phyloP scores from a whole-genome alignment of 92 coral and sea anemone species.

The Phenganax stokvisi region DNA sequence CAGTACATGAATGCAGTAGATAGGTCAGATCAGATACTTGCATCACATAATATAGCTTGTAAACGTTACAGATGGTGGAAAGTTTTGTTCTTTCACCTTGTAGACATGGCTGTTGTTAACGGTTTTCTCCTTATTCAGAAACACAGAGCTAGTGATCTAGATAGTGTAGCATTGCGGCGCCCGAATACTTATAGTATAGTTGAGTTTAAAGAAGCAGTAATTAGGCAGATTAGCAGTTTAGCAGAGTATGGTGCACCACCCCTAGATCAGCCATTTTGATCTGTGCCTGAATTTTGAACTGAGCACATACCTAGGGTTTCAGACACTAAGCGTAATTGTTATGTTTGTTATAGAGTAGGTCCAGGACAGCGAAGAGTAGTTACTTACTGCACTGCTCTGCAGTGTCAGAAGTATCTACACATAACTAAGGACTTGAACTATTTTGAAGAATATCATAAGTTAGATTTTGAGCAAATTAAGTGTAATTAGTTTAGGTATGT shows the following conservation, averaged over 20 bases:
- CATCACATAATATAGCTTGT: slow-evolving; percentile 17
- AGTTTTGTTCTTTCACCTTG: slow-evolving; percentile 52
- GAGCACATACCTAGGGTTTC: slow-evolving; percentile 37
- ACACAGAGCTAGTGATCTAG: slow-evolving; percentile 32
- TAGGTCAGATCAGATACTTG: slow-evolving; percentile 48
- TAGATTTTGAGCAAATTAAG: too few species aligned
- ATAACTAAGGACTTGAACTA: too few species aligned
- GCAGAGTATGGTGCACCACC: slow-evolving; percentile 39
- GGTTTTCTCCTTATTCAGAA: slow-evolving; percentile 35
- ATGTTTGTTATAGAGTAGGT: slow-evolving; percentile 31
- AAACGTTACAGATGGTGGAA: slow-evolving; percentile 60
- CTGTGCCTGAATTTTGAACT: neutral
- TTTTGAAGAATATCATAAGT: too few species aligned
- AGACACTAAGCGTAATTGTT: slow-evolving; percentile 35
- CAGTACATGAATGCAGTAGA: slow-evolving; percentile 52
- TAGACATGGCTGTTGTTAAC: slow-evolving; percentile 37
- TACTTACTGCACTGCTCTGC: slow-evolving; percentile 18
- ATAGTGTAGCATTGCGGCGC: slow-evolving; percentile 30
- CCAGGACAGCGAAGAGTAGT: neutral
- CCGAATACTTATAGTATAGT: slow-evolving; percentile 20
- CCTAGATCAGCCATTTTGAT: neutral
- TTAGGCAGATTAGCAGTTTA: slow-evolving; percentile 38
- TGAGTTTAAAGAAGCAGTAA: slow-evolving; percentile 26
- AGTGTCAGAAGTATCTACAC: neutral
- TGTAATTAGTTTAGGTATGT: too few species aligned